Evolutionary conservation across 2,113 vertebrate genomes (phyloP), one percentile per base, ranked within the genome.

Genomic region (Rattus rattus): DNA sequence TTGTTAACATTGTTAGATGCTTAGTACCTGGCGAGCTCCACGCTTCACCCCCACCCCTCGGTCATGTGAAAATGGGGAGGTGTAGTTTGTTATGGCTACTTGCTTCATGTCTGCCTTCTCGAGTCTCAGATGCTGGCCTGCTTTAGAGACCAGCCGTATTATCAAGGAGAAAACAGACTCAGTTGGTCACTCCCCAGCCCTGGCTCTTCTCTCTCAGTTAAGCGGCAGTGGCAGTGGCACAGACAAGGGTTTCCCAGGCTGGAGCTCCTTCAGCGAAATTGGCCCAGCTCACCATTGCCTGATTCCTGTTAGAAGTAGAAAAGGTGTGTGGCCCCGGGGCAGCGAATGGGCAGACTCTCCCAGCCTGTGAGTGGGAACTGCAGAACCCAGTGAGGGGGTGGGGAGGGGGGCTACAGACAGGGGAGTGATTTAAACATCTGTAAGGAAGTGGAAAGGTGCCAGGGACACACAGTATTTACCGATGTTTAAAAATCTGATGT

Each of bases 11-110:
- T 75, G 65, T 90, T n/a, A 93, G 90, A 92, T n/a, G 72, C 10
- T 88, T 69, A 17, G 0, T 92, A 70, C 75, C 86, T 79, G 96
- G 36, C 86, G 89, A 59, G 86, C 49, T 69, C 91, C 91, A 91
- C 47, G 92, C 28, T 79, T 56, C 28, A 43, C 8, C 30, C 67
- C 7, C 10, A 22, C 24, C 63, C 52, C 75, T 36, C 65, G 59
- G 81, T 90, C 43, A 1, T 47, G 80, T 81, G 36, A 28, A 97
- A 70, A 88, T 63, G 91, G 94, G 61, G 88, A 28, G 75, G 65
- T 19, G 24, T 79, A 79, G 75, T 90, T 95, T 95, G 91, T 96
- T 95, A 70, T 59, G 54, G 59, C 80, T 91, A n/a, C 88, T 90
- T 88, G 56, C 81, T 93, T 14, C 95, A 94, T 87, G 56, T 72